Conservation (phyloP, 2,888 invertebrate species). For the Notocelia uddmanniana region DNA sequence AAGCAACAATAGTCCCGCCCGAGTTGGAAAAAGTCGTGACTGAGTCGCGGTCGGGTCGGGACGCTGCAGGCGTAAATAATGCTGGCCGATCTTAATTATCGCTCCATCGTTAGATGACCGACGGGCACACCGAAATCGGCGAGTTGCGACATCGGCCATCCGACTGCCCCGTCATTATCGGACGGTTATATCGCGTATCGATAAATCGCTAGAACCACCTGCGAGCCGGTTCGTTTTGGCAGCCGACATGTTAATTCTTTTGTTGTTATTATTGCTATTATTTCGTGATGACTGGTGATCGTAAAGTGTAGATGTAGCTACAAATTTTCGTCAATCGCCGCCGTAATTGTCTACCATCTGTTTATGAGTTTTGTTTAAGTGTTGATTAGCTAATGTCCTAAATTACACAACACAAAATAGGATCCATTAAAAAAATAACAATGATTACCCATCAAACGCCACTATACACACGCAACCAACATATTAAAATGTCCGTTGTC, state of each 20-base stretch:
- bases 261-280: conserved; percentile 74
- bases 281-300: conserved; percentile 75
- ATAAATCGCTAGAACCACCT: conserved; percentile 80
- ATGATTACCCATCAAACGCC: not conserved
- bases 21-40: conserved; percentile 83
- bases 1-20: conserved; percentile 76
- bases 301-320: conserved; percentile 31
- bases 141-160: conserved; percentile 76
- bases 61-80: conserved; percentile 84
- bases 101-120: conserved; percentile 83
- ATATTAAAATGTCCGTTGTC: not conserved
- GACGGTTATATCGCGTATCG: conserved; percentile 73
- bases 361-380: conserved; percentile 15
- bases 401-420: no score
- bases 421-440: no score
- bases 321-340: conserved; percentile 32
- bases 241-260: conserved; percentile 79
- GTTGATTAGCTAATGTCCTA: not conserved
- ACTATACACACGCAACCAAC: not conserved
- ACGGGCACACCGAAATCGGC: conserved; percentile 79
- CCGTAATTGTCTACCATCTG: conserved; percentile 18
- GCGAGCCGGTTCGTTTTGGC: conserved; percentile 71
- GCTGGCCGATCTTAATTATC: conserved; percentile 84
- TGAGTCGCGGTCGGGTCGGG: conserved; percentile 74
- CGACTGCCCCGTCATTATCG: conserved; percentile 70